Evolutionary conservation across 2,797 vertebrate species (phyloP).

Genomic region (Amblyraja radiata): DNA sequence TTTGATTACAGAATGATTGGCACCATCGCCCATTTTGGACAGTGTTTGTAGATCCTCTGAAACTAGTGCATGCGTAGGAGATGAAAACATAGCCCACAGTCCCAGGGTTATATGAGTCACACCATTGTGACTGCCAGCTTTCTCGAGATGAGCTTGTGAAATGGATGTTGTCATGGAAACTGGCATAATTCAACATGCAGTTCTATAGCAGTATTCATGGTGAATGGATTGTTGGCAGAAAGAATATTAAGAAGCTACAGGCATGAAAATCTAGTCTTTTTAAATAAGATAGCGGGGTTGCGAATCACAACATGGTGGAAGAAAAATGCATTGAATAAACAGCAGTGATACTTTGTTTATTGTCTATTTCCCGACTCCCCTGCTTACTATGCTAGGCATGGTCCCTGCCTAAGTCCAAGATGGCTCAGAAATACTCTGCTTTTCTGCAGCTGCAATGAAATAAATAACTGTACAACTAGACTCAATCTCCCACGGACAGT

Average conservation of each 20-base stretch:
- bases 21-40: background rate
- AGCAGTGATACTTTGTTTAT: background rate
- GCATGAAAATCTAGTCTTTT: background rate
- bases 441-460: background rate
- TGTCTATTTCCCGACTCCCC: background rate
- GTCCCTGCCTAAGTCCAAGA: background rate
- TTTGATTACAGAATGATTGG: background rate
- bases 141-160: constrained; percentile 19
- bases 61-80: background rate
- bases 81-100: constrained; percentile 8
- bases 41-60: background rate
- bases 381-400: background rate
- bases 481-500: background rate
- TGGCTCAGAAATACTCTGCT: background rate
- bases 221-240: background rate
- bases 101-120: constrained; percentile 25
- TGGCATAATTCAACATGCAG: constrained; percentile 17
- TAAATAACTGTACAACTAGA: background rate
- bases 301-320: background rate
- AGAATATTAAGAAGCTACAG: background rate
- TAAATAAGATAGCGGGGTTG: background rate
- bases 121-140: background rate
- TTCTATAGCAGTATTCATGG: background rate
- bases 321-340: background rate
- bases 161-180: constrained; percentile 26